Base-by-base conservation (phyloP, 2,888 invertebrate species). In the Ypsolopha scabrella region DNA sequence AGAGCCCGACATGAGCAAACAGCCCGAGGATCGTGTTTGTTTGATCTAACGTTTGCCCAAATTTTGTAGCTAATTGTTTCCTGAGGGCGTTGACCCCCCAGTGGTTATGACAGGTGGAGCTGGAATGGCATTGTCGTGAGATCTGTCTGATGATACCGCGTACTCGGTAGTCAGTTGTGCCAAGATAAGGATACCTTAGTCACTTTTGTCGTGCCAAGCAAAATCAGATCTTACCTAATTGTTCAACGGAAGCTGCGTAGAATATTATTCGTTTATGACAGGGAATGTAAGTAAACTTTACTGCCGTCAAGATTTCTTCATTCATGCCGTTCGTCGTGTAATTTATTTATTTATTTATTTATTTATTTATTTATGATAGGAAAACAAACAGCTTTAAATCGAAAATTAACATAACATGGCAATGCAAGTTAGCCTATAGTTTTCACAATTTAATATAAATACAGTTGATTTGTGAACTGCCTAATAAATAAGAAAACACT, bases 41-140 rank as follows among this genome's bases (percentile, higher is more conserved):
- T 83, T 81, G 75, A 81, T 78, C 75, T 75, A 64, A 65, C 65
- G 57, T 69, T 68, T 70, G 73, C 75, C 79, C 68, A 74, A 77
- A 72, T 70, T 74, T 70, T 64, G 68, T 70, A 62, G 65, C 70
- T 82, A 85, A 82, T 83, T 82, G 80, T 66, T 62, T 57, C 56
- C 56, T 55, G 56, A 67, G 64, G 72, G 60, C 75, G 64, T 64
- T 75, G 76, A 80, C 69, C 82, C 63, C n/a, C 61, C 60, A 52
- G 59, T 62, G 63, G 68, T 79, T 76, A 75, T 77, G 75, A 81
- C 85, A 85, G 83, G 85, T 86, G 85, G 81, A 79, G 75, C 65
- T 66, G 57, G 61, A 80, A 85, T 85, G 75, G 82, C 64, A 65
- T 77, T 80, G 80, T 85, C 85, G 85, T 86, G 83, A 86, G 85